These are phyloP conservation scores for Channallabes apus DNA, from an alignment of 2,797 vertebrate genomes.

Conservation along the genomic window DNA sequence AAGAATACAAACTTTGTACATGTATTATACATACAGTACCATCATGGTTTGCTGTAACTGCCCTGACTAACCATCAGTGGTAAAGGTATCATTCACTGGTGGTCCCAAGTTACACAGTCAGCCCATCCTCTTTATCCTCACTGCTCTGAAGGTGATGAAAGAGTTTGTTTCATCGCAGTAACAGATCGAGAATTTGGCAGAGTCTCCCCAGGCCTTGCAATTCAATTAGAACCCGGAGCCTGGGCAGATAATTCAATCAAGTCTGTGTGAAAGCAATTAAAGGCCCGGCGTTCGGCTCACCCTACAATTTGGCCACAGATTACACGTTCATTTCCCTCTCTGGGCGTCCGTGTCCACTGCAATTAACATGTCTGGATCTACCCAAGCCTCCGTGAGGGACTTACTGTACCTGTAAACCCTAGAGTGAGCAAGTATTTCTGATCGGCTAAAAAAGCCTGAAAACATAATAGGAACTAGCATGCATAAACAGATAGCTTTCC, in stretches of 20 bases:
- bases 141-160: constrained; percentile 31
- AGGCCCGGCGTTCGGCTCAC: constrained; percentile 73
- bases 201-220: constrained; percentile 70
- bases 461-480: background rate
- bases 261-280: constrained; percentile 80
- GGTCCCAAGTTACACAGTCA: background rate
- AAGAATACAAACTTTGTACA: background rate
- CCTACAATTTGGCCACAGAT: constrained; percentile 66
- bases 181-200: constrained; percentile 38
- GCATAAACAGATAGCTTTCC: background rate
- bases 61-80: background rate
- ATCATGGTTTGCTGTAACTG: background rate
- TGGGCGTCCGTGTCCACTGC: constrained; percentile 63
- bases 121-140: background rate
- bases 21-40: background rate
- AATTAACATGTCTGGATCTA: constrained; percentile 49
- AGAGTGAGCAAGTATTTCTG: background rate
- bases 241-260: constrained; percentile 77
- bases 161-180: constrained; percentile 52
- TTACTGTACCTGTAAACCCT: constrained; percentile 5
- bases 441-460: background rate
- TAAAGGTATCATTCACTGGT: background rate
- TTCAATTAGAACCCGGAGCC: constrained; percentile 74
- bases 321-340: constrained; percentile 73
- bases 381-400: background rate